Conservation (phyloP, 2,888 invertebrate species). For the Parelbella ahira region DNA sequence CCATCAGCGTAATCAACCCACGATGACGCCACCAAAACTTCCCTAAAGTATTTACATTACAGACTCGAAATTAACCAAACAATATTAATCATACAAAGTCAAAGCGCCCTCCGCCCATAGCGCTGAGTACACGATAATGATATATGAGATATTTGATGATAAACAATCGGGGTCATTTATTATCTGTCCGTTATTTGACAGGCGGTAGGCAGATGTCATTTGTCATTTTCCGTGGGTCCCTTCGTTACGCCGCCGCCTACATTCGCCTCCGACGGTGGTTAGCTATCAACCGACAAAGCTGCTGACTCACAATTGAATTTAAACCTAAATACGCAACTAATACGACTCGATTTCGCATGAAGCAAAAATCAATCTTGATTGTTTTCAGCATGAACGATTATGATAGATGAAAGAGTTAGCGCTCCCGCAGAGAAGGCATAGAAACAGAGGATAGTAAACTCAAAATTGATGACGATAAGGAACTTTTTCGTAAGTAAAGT, state of each 20-base stretch:
- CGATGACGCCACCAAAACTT: conserved; percentile 65
- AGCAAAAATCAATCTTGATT: conserved; percentile 74
- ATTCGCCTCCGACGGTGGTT: conserved; percentile 75
- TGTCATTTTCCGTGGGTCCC: conserved; percentile 83
- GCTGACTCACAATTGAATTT: conserved; percentile 33
- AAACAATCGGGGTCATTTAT: conserved; percentile 84
- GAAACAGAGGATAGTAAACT: conserved; percentile 46
- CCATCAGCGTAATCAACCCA: conserved; percentile 55
- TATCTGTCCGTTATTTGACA: conserved; percentile 84
- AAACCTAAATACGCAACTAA: conserved; percentile 34
- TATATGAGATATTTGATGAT: conserved; percentile 82
- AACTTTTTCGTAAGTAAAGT: conserved; percentile 38
- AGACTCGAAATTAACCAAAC: conserved; percentile 76
- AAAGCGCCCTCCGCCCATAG: conserved; percentile 57
- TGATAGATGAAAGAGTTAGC: conserved; percentile 81
- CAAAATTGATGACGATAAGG: conserved; percentile 44
- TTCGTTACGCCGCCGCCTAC: conserved; percentile 73
- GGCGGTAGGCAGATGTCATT: conserved; percentile 85
- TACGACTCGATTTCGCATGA: conserved; percentile 44
- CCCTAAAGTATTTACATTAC: conserved; percentile 71
- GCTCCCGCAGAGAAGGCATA: conserved; percentile 64
- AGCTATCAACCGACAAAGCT: conserved; percentile 69
- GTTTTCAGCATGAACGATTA: conserved; percentile 81
- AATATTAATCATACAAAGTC: conserved; percentile 75
- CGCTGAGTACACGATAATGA: conserved; percentile 77